Evolutionary conservation across 2,113 vertebrate genomes (phyloP).

Genomic region (Tauraco erythrolophus): DNA sequence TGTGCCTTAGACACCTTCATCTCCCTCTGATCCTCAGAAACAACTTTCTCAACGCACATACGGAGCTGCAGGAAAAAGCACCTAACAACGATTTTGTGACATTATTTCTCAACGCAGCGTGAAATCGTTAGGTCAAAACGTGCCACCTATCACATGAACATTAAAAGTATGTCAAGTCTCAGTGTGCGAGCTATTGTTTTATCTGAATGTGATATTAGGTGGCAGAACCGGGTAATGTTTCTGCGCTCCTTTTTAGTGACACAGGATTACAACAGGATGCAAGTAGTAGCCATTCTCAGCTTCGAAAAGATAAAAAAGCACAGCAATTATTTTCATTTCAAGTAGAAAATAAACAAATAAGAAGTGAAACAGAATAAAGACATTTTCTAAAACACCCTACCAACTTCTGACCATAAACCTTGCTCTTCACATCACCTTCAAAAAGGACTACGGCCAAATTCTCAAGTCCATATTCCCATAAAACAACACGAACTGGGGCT

Average conservation of each 20-base stretch:
- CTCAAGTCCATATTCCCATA: background rate
- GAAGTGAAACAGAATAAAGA: background rate
- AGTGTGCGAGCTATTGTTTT: constrained; percentile 67
- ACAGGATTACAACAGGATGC: background rate
- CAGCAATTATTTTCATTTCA: constrained; percentile 1
- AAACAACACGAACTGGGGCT: background rate
- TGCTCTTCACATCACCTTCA: background rate
- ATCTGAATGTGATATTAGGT: constrained; percentile 61
- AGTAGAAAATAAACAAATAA: constrained; percentile 19
- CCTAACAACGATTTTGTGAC: constrained; percentile 57
- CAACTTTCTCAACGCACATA: background rate
- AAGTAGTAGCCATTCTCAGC: constrained; percentile 17
- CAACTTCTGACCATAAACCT: constrained; percentile 1
- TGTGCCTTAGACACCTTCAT: background rate
- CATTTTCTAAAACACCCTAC: background rate
- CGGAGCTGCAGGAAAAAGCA: background rate
- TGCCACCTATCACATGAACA: constrained; percentile 69
- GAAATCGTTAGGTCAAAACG: constrained; percentile 71
- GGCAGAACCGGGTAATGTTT: constrained; percentile 56
- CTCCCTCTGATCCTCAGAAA: constrained; percentile 48
- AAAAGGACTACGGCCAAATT: background rate
- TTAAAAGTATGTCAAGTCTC: constrained; percentile 71
- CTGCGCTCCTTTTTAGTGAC: background rate
- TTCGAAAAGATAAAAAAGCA: background rate
- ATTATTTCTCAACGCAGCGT: constrained; percentile 52